Conservation (phyloP, 2,888 invertebrate genomes). For the Drosophila monieri region DNA sequence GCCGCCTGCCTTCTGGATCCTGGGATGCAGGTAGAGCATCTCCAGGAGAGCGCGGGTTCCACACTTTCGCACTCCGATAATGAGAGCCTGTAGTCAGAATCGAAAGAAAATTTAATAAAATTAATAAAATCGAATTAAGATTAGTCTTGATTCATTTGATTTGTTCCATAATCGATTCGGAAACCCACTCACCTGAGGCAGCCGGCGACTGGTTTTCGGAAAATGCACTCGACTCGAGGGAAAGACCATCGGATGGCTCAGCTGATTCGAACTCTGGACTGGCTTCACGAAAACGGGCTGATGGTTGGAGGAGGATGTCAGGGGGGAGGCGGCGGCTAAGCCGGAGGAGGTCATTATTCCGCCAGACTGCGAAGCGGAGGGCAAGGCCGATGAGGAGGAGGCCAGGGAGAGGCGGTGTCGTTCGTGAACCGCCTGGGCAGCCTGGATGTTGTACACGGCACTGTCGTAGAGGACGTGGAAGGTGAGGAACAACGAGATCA, state of each 20-base stretch:
- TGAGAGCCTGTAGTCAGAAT: conserved; percentile 88
- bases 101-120: conserved; percentile 15
- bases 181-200: conserved; percentile 85
- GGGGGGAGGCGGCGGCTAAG: conserved; percentile 24
- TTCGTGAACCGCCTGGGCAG: conserved; percentile 87
- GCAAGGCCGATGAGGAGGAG: conserved; percentile 57
- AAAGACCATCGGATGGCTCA: conserved; percentile 84
- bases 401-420: conserved; percentile 84
- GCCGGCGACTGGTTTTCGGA: conserved; percentile 86
- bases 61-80: conserved; percentile 98
- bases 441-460: conserved; percentile 91
- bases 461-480: conserved; percentile 94
- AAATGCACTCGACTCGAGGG: conserved; percentile 86
- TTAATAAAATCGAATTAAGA: too few relatives aligned
- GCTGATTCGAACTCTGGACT: conserved; percentile 76
- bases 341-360: conserved; percentile 1
- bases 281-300: conserved; percentile 79
- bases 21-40: conserved; percentile 97
- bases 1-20: conserved; percentile 95
- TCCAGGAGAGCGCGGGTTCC: conserved; percentile 98
- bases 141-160: too few relatives aligned
- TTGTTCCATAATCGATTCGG: not conserved
- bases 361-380: conserved; percentile 22
- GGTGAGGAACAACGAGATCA: conserved; percentile 92
- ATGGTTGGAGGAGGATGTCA: conserved; percentile 61